Conservation (phyloP, 1,140 invertebrate species). For the Thrips palmi region DNA sequence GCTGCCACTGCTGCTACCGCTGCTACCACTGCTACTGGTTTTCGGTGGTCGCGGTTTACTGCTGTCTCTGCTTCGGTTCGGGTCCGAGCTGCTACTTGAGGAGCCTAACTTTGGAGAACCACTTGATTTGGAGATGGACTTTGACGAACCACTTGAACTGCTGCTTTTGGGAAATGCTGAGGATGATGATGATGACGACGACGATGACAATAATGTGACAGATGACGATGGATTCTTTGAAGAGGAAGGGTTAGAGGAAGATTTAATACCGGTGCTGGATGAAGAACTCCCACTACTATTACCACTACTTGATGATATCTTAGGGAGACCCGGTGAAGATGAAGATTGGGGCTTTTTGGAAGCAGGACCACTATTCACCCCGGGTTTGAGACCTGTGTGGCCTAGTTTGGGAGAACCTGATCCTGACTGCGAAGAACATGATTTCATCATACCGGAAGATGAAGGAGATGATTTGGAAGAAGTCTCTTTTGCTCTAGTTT, state of each 20-base stretch:
- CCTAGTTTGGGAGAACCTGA: slow-evolving; percentile 47
- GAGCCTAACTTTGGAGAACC: slow-evolving; percentile 25
- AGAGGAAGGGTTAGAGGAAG: neutral
- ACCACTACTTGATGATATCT: slow-evolving; percentile 14
- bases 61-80: slow-evolving; percentile 30
- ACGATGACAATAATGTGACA: slow-evolving; percentile 22
- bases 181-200: slow-evolving; percentile 15
- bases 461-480: slow-evolving; percentile 25
- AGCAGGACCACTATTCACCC: slow-evolving; percentile 58
- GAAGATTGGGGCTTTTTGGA: slow-evolving; percentile 47
- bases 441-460: slow-evolving; percentile 18
- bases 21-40: too few species aligned
- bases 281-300: slow-evolving; percentile 10
- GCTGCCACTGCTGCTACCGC: slow-evolving; percentile 25
- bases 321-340: slow-evolving; percentile 9
- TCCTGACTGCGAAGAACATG: slow-evolving; percentile 13
- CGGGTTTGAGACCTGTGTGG: slow-evolving; percentile 66
- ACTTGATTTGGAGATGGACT: slow-evolving; percentile 4
- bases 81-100: slow-evolving; percentile 28
- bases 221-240: slow-evolving; percentile 16
- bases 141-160: slow-evolving; percentile 6
- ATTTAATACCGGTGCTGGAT: slow-evolving; percentile 3
- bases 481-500: slow-evolving; percentile 49
- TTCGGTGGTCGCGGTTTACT: slow-evolving; percentile 29
- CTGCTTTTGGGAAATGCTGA: slow-evolving; percentile 7